Base-by-base conservation (phyloP, 2,113 vertebrate species). In the Fregata magnificens region DNA sequence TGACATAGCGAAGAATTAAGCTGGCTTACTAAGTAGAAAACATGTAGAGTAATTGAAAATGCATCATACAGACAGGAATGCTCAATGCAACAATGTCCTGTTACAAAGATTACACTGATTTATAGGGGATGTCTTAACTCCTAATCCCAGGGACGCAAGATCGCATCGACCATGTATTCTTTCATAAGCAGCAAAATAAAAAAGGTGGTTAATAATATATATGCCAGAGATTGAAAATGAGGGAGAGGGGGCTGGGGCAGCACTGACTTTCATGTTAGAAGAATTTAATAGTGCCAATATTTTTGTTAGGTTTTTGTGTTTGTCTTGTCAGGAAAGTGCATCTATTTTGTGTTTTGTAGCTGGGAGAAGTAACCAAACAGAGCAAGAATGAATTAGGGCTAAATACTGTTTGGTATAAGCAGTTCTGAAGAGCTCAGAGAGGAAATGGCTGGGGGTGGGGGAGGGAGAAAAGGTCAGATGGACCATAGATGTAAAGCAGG, bases 31-130 rank as follows among this genome's bases (percentile, higher is more conserved):
- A 98, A 98, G 97, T 97, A 98, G 98, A 98, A 98, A 98, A 98
- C 98, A 98, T 98, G 98, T 96, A 98, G 88, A 95, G 58, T 99
- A 98, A 98, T 98, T 98, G 98, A 98, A 98, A 98, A 98, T 98
- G 98, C 96, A 97, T 97, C 96, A 95, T 94, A 92, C 96, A 90
- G 97, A 97, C 94, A 98, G 96, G 92, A 95, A 95, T 97, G 93
- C 96, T 98, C 97, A 96, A 65, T 97, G 96, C 92, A 92, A 97
- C 95, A 71, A 95, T 79, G 97, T 97, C 96, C 95, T 96, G 87
- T 94, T 98, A 95, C 93, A 95, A 98, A 98, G 98, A 98, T 98
- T 98, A 98, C 93, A 95, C 96, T 98, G 98, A 98, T 98, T 98
- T 98, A 98, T 98, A 97, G 96, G 95, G 92, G 96, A 97, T 97